Evolutionary conservation across 2,888 invertebrate species (phyloP), one percentile per base, ranked within the genome.

Genomic region (Lasioglossum lativentre): DNA sequence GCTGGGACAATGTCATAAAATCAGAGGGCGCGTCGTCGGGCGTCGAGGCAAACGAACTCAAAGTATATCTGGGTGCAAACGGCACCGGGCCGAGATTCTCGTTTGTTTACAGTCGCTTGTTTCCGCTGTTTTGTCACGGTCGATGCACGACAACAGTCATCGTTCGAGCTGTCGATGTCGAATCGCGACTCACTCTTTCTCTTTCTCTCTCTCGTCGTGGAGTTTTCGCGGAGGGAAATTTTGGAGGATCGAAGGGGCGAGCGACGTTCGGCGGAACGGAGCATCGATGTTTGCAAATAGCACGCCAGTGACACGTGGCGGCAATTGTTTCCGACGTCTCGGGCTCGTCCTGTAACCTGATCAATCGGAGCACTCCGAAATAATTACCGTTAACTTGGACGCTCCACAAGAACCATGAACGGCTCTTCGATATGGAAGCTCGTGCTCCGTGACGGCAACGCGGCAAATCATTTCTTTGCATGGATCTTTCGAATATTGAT

Each of bases 401-500:
- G 10, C 14, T 38, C 68, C 52, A 2, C 70, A 3, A 23, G 38
- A 66, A 81, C 42, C 47, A 89, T 88, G 90, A 82, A 88, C 82
- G 68, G 66, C 68, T 85, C 81, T 66, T 75, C 88, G 70, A 76
- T 84, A 16, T 88, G 87, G 84, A 86, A 84, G 56, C 56, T 75
- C 5, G 68, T 59, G 34, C 71, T 78, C 14, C 34, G 4, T 34
- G 79, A 76, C 6, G 63, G 30, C 66, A 78, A 90, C 75, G 76
- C 88, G 8, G 87, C 90, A 59, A 88, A 85, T 71, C 75, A 83
- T 77, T 80, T 91, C 83, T 78, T 92, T 72, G 63, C 89, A 5
- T 91, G 90, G 90, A 89, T 94, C 56, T 86, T 90, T 42, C 86
- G 83, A 71, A 86, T 94, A 73, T 84, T 93, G 52, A 80, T 91